phyloP scores from a whole-genome alignment of 2,888 invertebrate genomes.

The Cataglyphis albicans region DNA sequence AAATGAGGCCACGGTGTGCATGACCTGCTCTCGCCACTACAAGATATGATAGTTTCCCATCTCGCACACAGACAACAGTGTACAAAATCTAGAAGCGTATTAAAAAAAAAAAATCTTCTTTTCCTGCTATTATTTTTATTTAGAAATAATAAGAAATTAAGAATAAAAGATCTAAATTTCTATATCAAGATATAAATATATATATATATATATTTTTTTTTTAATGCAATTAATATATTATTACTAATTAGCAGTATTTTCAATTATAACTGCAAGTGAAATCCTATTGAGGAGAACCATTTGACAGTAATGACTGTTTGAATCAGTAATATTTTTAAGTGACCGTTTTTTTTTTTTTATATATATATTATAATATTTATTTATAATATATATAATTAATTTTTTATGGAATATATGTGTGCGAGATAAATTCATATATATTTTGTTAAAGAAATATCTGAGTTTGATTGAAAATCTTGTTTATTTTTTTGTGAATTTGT shows the following conservation, averaged over 20 bases:
- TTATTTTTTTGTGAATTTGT: not conserved
- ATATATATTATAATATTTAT: not conserved
- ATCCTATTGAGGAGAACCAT: not conserved
- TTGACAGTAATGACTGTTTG: not conserved
- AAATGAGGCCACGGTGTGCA: slow-evolving; percentile 50
- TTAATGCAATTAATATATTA: not conserved
- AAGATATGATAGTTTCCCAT: slow-evolving; percentile 27
- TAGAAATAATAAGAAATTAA: not conserved
- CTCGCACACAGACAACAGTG: not conserved
- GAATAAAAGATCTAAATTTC: not conserved
- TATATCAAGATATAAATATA: not conserved
- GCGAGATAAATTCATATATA: not conserved
- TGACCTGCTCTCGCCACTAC: slow-evolving; percentile 35
- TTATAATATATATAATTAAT: not conserved
- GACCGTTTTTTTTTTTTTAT: no score
- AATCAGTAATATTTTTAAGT: not conserved
- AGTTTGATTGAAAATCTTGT: not conserved
- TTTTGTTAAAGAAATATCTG: not conserved
- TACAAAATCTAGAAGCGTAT: not conserved
- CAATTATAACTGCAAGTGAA: not conserved
- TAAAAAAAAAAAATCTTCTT: not conserved
- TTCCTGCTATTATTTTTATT: not conserved
- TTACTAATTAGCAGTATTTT: not conserved
- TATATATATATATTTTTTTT: not conserved
- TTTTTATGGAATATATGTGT: not conserved